phyloP scores from a whole-genome alignment of 2,888 invertebrate genomes.

The Hemicrepidius hirtus region DNA sequence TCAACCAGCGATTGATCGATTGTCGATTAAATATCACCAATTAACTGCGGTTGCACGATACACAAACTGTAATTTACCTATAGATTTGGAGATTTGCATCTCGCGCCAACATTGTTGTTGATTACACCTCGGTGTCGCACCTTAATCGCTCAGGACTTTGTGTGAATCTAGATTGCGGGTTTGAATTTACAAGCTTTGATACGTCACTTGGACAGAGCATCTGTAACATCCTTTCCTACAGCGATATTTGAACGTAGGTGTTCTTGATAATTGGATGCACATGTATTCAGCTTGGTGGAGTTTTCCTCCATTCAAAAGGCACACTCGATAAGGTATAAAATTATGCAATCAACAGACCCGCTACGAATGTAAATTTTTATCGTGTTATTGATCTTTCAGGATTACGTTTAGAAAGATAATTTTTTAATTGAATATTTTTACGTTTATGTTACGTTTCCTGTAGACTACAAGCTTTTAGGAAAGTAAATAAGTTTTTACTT shows the following conservation, averaged over 20 bases:
- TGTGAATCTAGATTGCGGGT: neutral
- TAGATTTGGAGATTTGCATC: conserved; percentile 2
- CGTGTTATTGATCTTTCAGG: conserved; percentile 12
- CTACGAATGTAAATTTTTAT: conserved; percentile 12
- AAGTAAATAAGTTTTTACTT: no score
- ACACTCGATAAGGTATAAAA: conserved; percentile 23
- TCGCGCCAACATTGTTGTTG: neutral
- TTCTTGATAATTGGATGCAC: conserved; percentile 26
- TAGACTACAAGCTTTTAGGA: no score
- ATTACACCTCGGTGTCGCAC: conserved; percentile 2
- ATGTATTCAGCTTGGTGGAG: conserved; percentile 9
- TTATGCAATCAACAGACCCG: conserved; percentile 19
- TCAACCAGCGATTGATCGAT: conserved; percentile 1
- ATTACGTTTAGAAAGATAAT: conserved; percentile 1
- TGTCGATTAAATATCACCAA: conserved; percentile 18
- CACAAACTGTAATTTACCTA: conserved; percentile 10
- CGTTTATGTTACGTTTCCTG: neutral
- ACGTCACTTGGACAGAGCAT: neutral
- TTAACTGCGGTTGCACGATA: conserved; percentile 7
- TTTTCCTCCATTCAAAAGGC: conserved; percentile 7
- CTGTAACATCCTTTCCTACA: neutral
- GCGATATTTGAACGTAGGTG: neutral
- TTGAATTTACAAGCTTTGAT: conserved; percentile 1
- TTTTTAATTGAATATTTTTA: conserved; percentile 26
- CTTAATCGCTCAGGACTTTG: neutral